phyloP scores from a whole-genome alignment of 30 jellyfish, hydroid and myxozoan species.

The Aurelia sp. region DNA sequence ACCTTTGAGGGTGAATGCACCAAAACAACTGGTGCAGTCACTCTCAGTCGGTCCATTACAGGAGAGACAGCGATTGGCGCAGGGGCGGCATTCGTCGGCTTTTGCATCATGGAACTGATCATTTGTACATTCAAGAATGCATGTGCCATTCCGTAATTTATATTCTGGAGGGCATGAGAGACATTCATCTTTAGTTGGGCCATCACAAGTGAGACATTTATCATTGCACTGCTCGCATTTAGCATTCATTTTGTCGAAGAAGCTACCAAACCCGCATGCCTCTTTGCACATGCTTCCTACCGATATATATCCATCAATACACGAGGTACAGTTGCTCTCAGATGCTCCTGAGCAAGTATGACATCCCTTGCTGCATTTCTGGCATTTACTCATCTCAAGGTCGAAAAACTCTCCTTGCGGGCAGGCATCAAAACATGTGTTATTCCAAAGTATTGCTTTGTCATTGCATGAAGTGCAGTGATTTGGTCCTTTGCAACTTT shows the following conservation, averaged over 20 bases:
- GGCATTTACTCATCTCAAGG: constrained; percentile 35
- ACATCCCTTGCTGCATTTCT: constrained; percentile 68
- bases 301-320: constrained; percentile 30
- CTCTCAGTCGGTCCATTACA: constrained; percentile 64
- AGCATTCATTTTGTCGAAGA: background rate
- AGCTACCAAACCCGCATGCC: constrained; percentile 60
- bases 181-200: constrained; percentile 62
- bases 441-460: constrained; percentile 31
- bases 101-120: constrained; percentile 21
- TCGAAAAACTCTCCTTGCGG: constrained; percentile 51
- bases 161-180: constrained; percentile 62
- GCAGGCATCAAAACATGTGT: constrained; percentile 56
- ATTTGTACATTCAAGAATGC: constrained; percentile 39
- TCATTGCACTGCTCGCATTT: constrained; percentile 71
- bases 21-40: constrained; percentile 66
- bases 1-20: constrained; percentile 27
- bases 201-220: constrained; percentile 69
- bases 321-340: constrained; percentile 38
- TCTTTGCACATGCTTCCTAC: constrained; percentile 43
- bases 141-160: constrained; percentile 25
- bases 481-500: constrained; percentile 74
- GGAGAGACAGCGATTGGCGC: constrained; percentile 50
- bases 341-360: constrained; percentile 64
- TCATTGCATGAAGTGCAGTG: constrained; percentile 65
- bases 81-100: constrained; percentile 30